Percentiles rank a stretch among this genome's conserved stretches.
Evolutionary conservation across 2,888 invertebrate species (phyloP).

Genomic region (Sphaerophoria rueppellii): DNA sequence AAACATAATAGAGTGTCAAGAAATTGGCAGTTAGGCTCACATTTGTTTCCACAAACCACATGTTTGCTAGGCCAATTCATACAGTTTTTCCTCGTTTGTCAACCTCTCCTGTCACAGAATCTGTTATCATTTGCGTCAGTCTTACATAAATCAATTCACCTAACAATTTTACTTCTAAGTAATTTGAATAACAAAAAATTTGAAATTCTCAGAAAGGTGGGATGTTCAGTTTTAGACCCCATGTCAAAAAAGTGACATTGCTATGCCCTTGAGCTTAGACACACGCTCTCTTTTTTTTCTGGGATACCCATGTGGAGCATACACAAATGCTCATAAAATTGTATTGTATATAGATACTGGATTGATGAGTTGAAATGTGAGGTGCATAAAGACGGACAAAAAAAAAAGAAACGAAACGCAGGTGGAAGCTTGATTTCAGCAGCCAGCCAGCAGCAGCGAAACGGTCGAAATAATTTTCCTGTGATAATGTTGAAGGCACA

Average conservation of each 20-base stretch:
- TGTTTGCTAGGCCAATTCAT: too few relatives aligned
- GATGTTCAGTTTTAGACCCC: conserved; percentile 24
- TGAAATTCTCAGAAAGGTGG: neutral
- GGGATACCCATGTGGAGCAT: conserved; percentile 9
- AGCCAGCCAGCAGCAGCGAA: neutral
- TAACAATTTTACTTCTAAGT: too few relatives aligned
- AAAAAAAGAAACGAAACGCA: conserved; percentile 33
- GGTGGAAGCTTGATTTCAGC: conserved; percentile 45
- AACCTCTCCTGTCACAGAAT: too few relatives aligned
- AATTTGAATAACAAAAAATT: too few relatives aligned
- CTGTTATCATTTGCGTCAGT: too few relatives aligned
- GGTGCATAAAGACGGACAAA: conserved; percentile 22
- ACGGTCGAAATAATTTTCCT: conserved; percentile 39
- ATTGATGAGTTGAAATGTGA: conserved; percentile 46
- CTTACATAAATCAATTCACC: too few relatives aligned
- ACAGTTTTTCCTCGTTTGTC: too few relatives aligned
- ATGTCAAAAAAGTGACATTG: conserved; percentile 69
- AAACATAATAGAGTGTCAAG: too few relatives aligned
- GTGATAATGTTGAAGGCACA: conserved; percentile 38
- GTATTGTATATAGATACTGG: conserved; percentile 11
- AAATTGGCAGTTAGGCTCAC: too few relatives aligned
- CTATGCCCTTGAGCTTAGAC: conserved; percentile 78
- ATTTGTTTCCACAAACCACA: too few relatives aligned
- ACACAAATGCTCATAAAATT: neutral
- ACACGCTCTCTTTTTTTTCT: conserved; percentile 51